These are phyloP conservation scores for Amiota communis DNA, from an alignment of 2,888 invertebrate species.

Conservation along the genomic window DNA sequence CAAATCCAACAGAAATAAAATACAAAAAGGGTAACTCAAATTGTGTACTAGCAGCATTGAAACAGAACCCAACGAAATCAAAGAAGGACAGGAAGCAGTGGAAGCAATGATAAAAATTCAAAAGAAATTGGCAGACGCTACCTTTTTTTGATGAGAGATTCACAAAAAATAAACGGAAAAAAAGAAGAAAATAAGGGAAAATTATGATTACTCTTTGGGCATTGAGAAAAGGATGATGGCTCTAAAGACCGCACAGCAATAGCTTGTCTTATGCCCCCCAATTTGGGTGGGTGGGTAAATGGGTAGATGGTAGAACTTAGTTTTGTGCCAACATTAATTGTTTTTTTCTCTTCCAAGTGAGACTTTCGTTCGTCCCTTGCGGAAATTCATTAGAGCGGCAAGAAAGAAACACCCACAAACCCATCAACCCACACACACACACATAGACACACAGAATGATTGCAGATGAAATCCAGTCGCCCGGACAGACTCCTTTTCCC, in stretches of 20 bases:
- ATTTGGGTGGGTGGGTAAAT: conserved; percentile 55
- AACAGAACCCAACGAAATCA: not conserved
- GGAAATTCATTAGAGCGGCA: conserved; percentile 59
- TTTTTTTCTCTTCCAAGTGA: conserved; percentile 47
- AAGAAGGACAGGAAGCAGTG: not conserved
- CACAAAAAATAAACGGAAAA: too few relatives aligned
- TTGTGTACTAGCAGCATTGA: not conserved
- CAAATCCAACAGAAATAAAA: conserved; percentile 53
- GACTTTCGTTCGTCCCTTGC: conserved; percentile 21
- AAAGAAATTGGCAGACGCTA: conserved; percentile 29
- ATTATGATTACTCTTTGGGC: conserved; percentile 11
- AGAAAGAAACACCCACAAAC: not conserved
- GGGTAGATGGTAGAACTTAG: not conserved
- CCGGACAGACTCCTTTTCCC: too few relatives aligned
- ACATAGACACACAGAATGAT: not conserved
- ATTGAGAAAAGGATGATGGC: not conserved
- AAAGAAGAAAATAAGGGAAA: not conserved
- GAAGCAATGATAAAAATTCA: conserved; percentile 20
- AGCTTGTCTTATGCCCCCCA: conserved; percentile 55
- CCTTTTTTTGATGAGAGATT: conserved; percentile 9
- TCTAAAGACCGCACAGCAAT: not conserved
- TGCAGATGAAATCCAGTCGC: too few relatives aligned
- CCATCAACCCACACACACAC: conserved; percentile 2
- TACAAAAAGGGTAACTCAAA: conserved; percentile 42
- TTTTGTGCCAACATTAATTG: conserved; percentile 57